Percentiles rank a stretch among this genome's conserved stretches.
Evolutionary conservation across 1,140 invertebrate genomes (phyloP).

Genomic region (Bombus vancouverensis): DNA sequence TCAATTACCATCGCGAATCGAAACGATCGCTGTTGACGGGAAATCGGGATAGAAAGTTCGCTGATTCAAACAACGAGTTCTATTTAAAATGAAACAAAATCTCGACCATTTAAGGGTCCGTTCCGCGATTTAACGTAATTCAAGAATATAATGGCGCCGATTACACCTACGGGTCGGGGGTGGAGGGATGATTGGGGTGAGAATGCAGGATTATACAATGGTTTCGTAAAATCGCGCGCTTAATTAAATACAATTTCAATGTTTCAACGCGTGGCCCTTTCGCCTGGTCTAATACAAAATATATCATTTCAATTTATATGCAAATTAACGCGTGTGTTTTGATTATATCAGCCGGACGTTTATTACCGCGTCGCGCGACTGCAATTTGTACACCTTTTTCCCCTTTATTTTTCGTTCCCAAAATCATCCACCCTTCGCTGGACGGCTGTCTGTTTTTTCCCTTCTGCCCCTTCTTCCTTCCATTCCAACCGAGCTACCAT

Average conservation of each 20-base stretch:
- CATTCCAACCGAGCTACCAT: neutral
- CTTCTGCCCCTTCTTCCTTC: neutral
- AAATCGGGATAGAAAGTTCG: neutral
- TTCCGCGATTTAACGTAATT: neutral
- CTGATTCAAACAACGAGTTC: neutral
- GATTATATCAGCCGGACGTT: slow-evolving; percentile 45
- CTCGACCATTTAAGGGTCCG: neutral
- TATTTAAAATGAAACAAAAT: neutral
- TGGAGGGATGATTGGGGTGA: neutral
- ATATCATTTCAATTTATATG: slow-evolving; percentile 54
- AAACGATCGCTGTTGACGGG: neutral
- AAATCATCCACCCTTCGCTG: too few species aligned
- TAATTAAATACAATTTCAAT: slow-evolving; percentile 48
- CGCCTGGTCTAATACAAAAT: slow-evolving; percentile 34
- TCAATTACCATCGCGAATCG: neutral
- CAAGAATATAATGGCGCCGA: neutral
- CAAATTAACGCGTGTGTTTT: slow-evolving; percentile 49
- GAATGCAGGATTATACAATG: neutral
- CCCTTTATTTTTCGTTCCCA: too few species aligned
- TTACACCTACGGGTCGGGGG: neutral
- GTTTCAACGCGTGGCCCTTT: neutral
- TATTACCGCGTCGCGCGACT: slow-evolving; percentile 33
- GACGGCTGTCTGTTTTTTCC: too few species aligned
- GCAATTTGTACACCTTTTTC: slow-evolving; percentile 43
- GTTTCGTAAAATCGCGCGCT: slow-evolving; percentile 13